Percentiles rank a stretch among this genome's conserved stretches.
These are phyloP conservation scores for Microctenopoma stevenorrisi DNA, from an alignment of 2,797 vertebrate species.

Conservation along the genomic window DNA sequence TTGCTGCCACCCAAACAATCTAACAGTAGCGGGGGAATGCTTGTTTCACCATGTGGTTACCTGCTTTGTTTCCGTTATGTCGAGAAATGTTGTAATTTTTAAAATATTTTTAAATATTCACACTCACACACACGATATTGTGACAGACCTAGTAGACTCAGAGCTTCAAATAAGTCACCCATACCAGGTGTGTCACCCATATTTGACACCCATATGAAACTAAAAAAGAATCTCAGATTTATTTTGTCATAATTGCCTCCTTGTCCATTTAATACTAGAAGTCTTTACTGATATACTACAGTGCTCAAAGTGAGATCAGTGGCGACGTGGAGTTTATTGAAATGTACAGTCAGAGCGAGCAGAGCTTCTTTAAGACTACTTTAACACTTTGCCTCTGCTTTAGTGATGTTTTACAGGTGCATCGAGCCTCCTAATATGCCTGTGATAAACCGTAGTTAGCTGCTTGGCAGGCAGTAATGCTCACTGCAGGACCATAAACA, in stretches of 20 bases:
- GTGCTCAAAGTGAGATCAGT: constrained; percentile 12
- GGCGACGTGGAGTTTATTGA: constrained; percentile 13
- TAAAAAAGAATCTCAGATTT: too few species aligned
- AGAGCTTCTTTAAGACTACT: constrained; percentile 16
- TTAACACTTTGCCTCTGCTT: constrained; percentile 27
- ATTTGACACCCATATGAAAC: too few species aligned
- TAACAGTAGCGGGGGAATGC: too few species aligned
- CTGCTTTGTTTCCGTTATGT: too few species aligned
- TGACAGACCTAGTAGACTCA: too few species aligned
- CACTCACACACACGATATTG: too few species aligned
- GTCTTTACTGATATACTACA: background rate
- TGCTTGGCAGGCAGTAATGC: constrained; percentile 63
- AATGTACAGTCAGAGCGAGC: constrained; percentile 13
- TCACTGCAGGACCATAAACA: constrained; percentile 58
- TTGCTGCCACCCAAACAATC: too few species aligned
- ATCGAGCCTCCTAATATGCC: constrained; percentile 31
- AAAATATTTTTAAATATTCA: too few species aligned
- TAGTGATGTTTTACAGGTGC: constrained; percentile 25
- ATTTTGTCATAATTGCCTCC: background rate
- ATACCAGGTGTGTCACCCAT: too few species aligned
- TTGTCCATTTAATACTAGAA: background rate
- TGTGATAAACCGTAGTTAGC: constrained; percentile 50
- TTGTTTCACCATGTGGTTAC: too few species aligned
- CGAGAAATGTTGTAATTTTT: too few species aligned
- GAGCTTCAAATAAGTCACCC: too few species aligned